Evolutionary conservation across 2,113 vertebrate genomes (phyloP).

Genomic region (Heterotis niloticus): DNA sequence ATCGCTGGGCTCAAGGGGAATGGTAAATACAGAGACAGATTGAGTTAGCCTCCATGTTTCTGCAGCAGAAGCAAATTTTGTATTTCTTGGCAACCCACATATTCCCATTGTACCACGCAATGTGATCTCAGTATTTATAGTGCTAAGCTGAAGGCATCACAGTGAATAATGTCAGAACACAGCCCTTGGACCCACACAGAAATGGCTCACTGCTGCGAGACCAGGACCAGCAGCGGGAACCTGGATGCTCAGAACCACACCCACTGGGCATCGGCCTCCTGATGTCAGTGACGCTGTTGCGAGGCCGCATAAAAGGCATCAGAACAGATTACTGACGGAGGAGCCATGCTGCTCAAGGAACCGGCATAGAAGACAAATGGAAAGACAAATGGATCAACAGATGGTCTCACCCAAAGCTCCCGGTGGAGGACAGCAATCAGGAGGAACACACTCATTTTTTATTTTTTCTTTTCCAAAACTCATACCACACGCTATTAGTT

Average conservation of each 20-base stretch:
- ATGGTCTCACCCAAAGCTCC: constrained; percentile 67
- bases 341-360: constrained; percentile 49
- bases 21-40: constrained; percentile 17
- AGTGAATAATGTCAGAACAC: constrained; percentile 19
- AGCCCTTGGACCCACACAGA: neutral
- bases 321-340: constrained; percentile 50
- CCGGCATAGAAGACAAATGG: constrained; percentile 59
- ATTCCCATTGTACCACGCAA: constrained; percentile 26
- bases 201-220: neutral
- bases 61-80: constrained; percentile 26
- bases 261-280: neutral
- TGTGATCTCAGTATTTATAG: constrained; percentile 25
- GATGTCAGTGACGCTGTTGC: neutral
- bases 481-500: neutral
- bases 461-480: constrained; percentile 8
- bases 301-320: constrained; percentile 37
- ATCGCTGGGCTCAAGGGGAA: neutral
- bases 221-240: neutral
- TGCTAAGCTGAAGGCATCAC: constrained; percentile 18
- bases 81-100: constrained; percentile 15
- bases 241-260: neutral
- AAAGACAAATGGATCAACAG: constrained; percentile 69
- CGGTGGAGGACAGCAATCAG: constrained; percentile 57
- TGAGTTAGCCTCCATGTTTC: constrained; percentile 13
- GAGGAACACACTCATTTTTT: constrained; percentile 18